phyloP scores from a whole-genome alignment of 2,888 invertebrate species.

The Sarcophaga subvicina region DNA sequence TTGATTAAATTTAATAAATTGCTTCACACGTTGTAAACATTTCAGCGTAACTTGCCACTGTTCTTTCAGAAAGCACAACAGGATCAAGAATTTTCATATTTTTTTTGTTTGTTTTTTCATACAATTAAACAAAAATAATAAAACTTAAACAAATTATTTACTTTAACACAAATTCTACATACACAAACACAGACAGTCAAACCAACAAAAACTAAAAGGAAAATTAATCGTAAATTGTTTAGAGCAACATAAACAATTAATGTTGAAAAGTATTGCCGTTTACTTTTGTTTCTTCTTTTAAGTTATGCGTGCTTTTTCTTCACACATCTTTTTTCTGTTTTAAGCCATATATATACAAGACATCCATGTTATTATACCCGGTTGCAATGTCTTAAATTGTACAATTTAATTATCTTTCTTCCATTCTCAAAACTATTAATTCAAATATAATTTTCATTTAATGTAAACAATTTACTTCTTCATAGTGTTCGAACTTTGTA shows the following conservation, averaged over 20 bases:
- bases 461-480: conserved; percentile 35
- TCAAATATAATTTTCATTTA: conserved; percentile 23
- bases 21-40: conserved; percentile 79
- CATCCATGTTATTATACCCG: not conserved
- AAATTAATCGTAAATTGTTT: conserved; percentile 48
- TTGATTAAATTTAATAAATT: conserved; percentile 71
- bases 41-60: conserved; percentile 72
- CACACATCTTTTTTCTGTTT: no score
- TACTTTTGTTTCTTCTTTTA: not conserved
- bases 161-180: conserved; percentile 10
- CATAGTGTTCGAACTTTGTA: not conserved
- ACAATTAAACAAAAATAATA: not conserved
- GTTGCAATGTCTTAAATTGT: conserved; percentile 39
- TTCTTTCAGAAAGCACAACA: conserved; percentile 38
- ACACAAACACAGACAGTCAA: no score
- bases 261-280: conserved; percentile 19
- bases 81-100: conserved; percentile 36
- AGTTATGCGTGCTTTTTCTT: no score
- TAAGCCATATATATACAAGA: no score
- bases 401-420: conserved; percentile 36
- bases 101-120: not conserved
- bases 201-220: conserved; percentile 1
- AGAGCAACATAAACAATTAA: conserved; percentile 44
- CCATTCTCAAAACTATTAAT: conserved; percentile 23
- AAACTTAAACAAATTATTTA: conserved; percentile 14